phyloP scores from a whole-genome alignment of 2,888 invertebrate genomes.

The Diadegma fenestrale region DNA sequence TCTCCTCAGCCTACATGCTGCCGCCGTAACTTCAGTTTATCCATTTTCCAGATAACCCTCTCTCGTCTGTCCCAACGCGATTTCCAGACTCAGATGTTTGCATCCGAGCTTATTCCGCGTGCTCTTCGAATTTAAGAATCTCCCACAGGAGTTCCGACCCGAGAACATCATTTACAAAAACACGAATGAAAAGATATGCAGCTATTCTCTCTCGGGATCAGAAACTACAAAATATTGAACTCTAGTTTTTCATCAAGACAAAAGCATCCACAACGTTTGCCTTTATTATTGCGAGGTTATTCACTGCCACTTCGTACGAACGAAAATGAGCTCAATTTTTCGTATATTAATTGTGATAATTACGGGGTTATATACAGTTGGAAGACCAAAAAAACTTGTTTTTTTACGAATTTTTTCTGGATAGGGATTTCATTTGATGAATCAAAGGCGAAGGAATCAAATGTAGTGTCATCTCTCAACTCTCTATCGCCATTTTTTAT shows the following conservation, averaged over 20 bases:
- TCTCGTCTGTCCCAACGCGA: slow-evolving; percentile 36
- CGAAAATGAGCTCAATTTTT: not conserved
- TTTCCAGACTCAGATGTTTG: slow-evolving; percentile 52
- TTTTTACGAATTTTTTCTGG: too few species aligned
- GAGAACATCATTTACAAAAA: slow-evolving; percentile 48
- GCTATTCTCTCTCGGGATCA: slow-evolving; percentile 7
- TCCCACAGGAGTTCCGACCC: slow-evolving; percentile 25
- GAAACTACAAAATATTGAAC: not conserved
- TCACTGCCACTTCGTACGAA: not conserved
- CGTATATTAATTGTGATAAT: too few species aligned
- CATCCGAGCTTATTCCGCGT: slow-evolving; percentile 22
- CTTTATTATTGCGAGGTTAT: not conserved
- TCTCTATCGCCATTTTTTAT: too few species aligned
- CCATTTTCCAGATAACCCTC: slow-evolving; percentile 61
- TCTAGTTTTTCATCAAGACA: not conserved
- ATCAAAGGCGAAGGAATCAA: too few species aligned
- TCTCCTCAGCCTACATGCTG: slow-evolving; percentile 47
- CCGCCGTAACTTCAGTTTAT: slow-evolving; percentile 57
- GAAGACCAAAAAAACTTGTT: too few species aligned
- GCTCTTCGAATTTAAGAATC: slow-evolving; percentile 41
- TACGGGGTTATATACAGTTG: not conserved
- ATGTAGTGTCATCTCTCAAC: too few species aligned
- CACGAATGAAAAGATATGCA: slow-evolving; percentile 44
- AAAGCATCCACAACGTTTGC: not conserved
- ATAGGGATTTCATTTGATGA: too few species aligned